Base-by-base conservation (phyloP, 2,113 vertebrate species). In the Prunella fulvescens region DNA sequence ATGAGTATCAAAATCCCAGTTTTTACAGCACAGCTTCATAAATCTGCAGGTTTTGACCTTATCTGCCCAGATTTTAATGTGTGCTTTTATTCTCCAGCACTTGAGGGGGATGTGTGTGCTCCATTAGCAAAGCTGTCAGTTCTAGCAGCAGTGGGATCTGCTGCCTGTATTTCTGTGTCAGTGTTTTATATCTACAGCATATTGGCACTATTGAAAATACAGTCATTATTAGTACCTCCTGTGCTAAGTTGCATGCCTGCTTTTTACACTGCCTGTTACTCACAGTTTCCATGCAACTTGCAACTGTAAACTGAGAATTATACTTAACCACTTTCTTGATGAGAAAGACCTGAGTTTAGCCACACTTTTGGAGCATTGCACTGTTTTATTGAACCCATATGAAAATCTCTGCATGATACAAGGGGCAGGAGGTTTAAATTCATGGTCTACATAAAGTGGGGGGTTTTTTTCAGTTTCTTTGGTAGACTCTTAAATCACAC, bases 221-320 rank as follows among this genome's bases (percentile, higher is more conserved):
- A 54, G 61, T 28, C 56, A 81, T 88, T 71, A 14, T 61, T 44
- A 26, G 7, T 53, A 60, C 60, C 70, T 89, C 53, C 19, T 90
- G 78, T 58, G 72, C 51, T 42, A 53, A 88, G 57, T 29, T 80
- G 16, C 58, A 28, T 58, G 56, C 48, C 48, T 90, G 1, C 56
- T 86, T 90, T 77, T 69, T 78, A 33, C 48, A 19, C 28, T 56
- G 51, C 50, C 50, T 69, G 3, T 91, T 88, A 37, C 81, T 95
- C 95, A 96, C 67, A 95, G 86, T 93, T 96, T 96, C 96, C 96
- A 65, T 40, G 44, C 48, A 42, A 53, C 71, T 90, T 86, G n/a
- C 56, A 94, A 67, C 76, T 64, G 39, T 69, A 91, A 92, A 64
- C 70, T 81, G 82, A 92, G 76, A 81, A 92, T 83, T 78, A 25